Conservation (phyloP, 2,113 vertebrate species). For the Lampris megalopsis region DNA sequence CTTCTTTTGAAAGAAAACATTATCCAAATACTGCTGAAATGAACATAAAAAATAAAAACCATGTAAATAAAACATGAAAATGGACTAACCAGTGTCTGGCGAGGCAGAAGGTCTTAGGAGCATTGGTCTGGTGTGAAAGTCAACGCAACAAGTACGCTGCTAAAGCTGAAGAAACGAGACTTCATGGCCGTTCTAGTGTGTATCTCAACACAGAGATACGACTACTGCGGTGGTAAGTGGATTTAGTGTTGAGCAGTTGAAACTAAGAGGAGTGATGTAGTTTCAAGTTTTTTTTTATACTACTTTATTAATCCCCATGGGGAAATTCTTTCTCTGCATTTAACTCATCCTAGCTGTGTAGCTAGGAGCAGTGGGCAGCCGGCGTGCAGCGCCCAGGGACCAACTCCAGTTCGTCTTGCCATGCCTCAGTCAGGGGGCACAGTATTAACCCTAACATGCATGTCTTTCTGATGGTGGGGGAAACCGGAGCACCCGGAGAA, state of each 20-base stretch:
- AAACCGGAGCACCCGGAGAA: too few species aligned
- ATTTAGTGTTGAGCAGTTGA: background rate
- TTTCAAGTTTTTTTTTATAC: background rate
- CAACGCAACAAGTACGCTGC: too few species aligned
- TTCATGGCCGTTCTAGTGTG: slow-evolving; percentile 74
- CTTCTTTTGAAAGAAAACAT: background rate
- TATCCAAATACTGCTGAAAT: slow-evolving; percentile 29
- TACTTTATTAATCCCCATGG: too few species aligned
- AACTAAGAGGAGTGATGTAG: background rate
- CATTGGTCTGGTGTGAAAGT: slow-evolving; percentile 14
- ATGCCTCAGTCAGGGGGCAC: too few species aligned
- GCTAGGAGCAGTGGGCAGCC: too few species aligned
- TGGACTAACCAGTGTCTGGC: background rate
- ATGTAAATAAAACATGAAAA: slow-evolving; percentile 37
- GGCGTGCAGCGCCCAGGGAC: too few species aligned
- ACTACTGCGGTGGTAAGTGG: background rate
- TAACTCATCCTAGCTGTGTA: too few species aligned
- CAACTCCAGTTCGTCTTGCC: too few species aligned
- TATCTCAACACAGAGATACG: slow-evolving; percentile 46
- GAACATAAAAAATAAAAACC: slow-evolving; percentile 38
- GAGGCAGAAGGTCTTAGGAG: background rate
- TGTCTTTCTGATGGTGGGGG: too few species aligned
- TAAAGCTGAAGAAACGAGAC: slow-evolving; percentile 14
- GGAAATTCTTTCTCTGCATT: too few species aligned
- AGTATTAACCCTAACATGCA: too few species aligned